Evolutionary conservation across 1,140 invertebrate species (phyloP).

Genomic region (Nasonia vitripennis): DNA sequence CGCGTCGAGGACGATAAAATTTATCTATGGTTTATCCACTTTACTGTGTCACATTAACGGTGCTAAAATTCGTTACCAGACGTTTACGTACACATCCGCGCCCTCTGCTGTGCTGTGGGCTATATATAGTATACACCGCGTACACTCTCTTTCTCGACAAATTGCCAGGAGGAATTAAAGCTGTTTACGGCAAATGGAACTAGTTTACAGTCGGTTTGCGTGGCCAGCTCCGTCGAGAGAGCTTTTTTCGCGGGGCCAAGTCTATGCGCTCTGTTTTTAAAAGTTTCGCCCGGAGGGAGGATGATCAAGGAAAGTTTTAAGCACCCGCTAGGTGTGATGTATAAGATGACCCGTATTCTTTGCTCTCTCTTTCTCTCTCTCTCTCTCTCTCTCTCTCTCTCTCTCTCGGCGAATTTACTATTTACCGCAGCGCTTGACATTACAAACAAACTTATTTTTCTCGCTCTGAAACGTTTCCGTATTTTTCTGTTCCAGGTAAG

Average conservation of each 20-base stretch:
- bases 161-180: conserved; percentile 39
- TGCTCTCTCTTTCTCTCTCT: too few species aligned
- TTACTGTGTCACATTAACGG: conserved; percentile 60
- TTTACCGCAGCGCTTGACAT: too few species aligned
- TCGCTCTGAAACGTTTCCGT: background rate
- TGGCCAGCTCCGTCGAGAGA: too few species aligned
- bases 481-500: conserved; percentile 1
- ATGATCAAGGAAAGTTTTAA: conserved; percentile 1
- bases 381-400: too few species aligned
- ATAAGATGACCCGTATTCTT: too few species aligned
- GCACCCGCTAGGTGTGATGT: background rate
- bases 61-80: conserved; percentile 46
- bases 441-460: background rate
- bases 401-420: background rate
- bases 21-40: conserved; percentile 62
- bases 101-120: background rate
- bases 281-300: background rate
- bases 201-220: conserved; percentile 12
- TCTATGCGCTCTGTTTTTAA: background rate
- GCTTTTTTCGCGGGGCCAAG: background rate
- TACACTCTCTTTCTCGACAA: conserved; percentile 31
- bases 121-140: background rate
- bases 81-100: conserved; percentile 28
- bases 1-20: conserved; percentile 62
- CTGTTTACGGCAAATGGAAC: conserved; percentile 40